Base-by-base conservation (phyloP, 2,113 vertebrate species). In the Bufo bufo region DNA sequence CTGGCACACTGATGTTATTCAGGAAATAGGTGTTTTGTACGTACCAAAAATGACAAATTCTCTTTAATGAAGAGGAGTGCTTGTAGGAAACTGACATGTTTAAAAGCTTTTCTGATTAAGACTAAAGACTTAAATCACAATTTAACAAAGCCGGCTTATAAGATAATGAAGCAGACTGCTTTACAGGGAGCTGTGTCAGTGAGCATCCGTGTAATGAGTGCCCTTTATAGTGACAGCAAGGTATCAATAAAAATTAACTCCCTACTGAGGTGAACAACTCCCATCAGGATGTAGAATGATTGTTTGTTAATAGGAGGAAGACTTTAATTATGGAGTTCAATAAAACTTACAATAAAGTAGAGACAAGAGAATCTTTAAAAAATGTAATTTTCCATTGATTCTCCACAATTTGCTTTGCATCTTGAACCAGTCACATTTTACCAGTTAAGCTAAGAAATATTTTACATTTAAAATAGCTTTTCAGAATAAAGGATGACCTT, bases 1-100 rank as follows among this genome's bases (percentile, higher is more conserved):
- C 72, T 50, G 72, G 33, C 3, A 75, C 50, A 23, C 50, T 54
- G 20, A n/a, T 54, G 9, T 54, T 56, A 56, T 56, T 78, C 50
- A 50, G 77, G 49, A 19, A 54, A 56, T 52, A n/a, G n/a, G 50
- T n/a, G 45, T 56, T 77, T 78, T 56, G 12, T 54, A 56, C 19
- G 7, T 78, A n/a, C 14, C 3, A 54, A 16, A 80, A 63, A 65
- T 49, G 80, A 82, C 58, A 61, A 82, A 65, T 59, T 54, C 77
- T 58, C 23, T 80, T 80, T 33, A 80, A 58, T 59, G 77, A 23
- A 16, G n/a, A 59, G 20, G 54, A 80, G 54, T 3, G 54, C 77
- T 56, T 79, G 77, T 3, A 56, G 77, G 23, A 80, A 80, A 80
- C 12, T 59, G 77, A 80, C 77, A 79, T 79, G 54, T 80, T 80